Percentiles rank a stretch among this genome's conserved stretches.
Conservation (phyloP, 1,140 invertebrate species). For the Caerostris darwini region DNA sequence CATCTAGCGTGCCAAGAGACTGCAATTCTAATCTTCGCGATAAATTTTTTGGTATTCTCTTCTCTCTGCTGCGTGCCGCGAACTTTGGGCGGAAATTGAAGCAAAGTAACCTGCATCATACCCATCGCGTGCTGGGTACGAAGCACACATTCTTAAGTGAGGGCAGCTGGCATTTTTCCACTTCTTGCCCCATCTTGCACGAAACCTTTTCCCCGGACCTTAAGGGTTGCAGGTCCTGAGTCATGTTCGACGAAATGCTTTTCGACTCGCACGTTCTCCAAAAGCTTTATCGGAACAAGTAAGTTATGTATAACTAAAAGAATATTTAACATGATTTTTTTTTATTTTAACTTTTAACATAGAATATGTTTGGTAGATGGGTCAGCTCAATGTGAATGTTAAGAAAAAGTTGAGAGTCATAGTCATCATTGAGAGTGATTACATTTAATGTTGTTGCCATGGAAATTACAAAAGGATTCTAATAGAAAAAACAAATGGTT, state of each 20-base stretch:
- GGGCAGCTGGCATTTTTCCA: conserved; percentile 38
- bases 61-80: background rate
- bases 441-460: no score
- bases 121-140: background rate
- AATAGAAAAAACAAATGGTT: no score
- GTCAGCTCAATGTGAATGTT: no score
- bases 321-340: no score
- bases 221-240: background rate
- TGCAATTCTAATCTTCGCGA: conserved; percentile 45
- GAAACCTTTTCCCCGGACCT: background rate
- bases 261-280: background rate
- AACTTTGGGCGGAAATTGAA: conserved; percentile 32
- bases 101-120: conserved; percentile 35
- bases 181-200: conserved; percentile 26
- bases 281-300: background rate
- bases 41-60: background rate
- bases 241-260: background rate
- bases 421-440: no score
- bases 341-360: no score
- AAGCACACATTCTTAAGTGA: background rate
- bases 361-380: no score
- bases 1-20: background rate
- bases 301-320: background rate
- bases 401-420: no score
- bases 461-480: no score